phyloP scores from a whole-genome alignment of 2,797 vertebrate genomes.

The Sparidentex hasta region DNA sequence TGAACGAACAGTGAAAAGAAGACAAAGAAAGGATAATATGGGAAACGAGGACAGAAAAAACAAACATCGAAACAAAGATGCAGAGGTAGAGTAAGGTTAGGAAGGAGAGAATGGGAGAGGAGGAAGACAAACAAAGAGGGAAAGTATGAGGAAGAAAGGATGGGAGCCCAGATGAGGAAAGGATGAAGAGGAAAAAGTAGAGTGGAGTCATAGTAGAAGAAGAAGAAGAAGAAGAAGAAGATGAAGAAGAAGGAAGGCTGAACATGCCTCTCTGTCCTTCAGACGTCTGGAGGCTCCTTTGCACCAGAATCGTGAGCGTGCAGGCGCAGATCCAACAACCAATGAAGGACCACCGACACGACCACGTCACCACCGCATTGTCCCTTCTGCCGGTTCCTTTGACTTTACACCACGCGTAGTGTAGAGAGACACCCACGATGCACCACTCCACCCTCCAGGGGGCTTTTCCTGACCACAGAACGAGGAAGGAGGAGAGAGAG shows the following conservation, averaged over 20 bases:
- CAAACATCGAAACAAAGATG: too few relatives aligned
- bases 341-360: constrained; percentile 32
- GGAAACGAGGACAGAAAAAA: background rate
- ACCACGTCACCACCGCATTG: constrained; percentile 40
- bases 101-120: background rate
- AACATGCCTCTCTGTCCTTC: constrained; percentile 43
- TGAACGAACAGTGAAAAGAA: background rate
- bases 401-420: constrained; percentile 3
- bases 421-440: constrained; percentile 51
- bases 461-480: constrained; percentile 62
- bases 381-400: constrained; percentile 12
- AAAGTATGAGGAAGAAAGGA: too few relatives aligned
- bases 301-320: constrained; percentile 32
- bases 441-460: constrained; percentile 56
- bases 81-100: too few relatives aligned
- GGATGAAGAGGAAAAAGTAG: too few relatives aligned
- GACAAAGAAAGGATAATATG: background rate
- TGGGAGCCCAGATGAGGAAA: too few relatives aligned
- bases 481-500: constrained; percentile 15
- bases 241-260: background rate
- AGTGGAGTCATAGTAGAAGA: too few relatives aligned
- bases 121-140: too few relatives aligned
- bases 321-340: constrained; percentile 39
- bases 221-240: background rate
- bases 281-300: constrained; percentile 35